phyloP scores from a whole-genome alignment of 2,888 invertebrate species.

The Tillus elongatus region DNA sequence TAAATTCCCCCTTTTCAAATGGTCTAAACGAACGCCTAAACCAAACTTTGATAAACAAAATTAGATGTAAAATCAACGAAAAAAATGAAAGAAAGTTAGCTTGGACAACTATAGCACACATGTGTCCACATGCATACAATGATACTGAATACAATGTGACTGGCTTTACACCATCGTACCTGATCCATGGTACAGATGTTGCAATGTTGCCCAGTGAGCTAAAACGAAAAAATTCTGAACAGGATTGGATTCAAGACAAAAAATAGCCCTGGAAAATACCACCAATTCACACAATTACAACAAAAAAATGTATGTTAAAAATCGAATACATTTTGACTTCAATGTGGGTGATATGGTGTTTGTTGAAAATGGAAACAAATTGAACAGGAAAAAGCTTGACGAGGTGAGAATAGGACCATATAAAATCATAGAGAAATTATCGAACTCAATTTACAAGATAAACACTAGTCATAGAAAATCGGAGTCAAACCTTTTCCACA shows the following conservation, averaged over 20 bases:
- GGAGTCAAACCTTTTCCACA: conserved; percentile 11
- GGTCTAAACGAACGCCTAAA: conserved; percentile 23
- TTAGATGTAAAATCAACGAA: conserved; percentile 24
- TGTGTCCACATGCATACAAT: conserved; percentile 20
- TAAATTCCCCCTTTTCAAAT: conserved; percentile 21
- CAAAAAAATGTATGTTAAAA: conserved; percentile 17
- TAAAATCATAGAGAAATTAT: conserved; percentile 12
- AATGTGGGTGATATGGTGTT: conserved; percentile 21
- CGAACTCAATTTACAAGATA: conserved; percentile 14
- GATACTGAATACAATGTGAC: conserved; percentile 14
- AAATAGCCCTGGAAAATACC: conserved; percentile 18
- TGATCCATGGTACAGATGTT: conserved; percentile 22
- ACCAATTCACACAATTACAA: conserved; percentile 20
- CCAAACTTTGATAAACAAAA: conserved; percentile 25
- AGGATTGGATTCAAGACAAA: conserved; percentile 6
- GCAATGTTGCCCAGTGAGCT: conserved; percentile 18
- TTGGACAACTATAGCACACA: conserved; percentile 25
- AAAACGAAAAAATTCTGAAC: conserved; percentile 12
- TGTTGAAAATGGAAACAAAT: conserved; percentile 20
- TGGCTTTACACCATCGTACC: conserved; percentile 23
- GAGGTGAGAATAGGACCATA: conserved; percentile 20
- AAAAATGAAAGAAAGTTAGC: conserved; percentile 16
- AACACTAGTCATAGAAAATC: conserved; percentile 12
- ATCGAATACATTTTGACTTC: conserved; percentile 17
- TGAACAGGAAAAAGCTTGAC: conserved; percentile 19